Base-by-base conservation (phyloP, 2,888 invertebrate species). In the Stegana nigrithorax region DNA sequence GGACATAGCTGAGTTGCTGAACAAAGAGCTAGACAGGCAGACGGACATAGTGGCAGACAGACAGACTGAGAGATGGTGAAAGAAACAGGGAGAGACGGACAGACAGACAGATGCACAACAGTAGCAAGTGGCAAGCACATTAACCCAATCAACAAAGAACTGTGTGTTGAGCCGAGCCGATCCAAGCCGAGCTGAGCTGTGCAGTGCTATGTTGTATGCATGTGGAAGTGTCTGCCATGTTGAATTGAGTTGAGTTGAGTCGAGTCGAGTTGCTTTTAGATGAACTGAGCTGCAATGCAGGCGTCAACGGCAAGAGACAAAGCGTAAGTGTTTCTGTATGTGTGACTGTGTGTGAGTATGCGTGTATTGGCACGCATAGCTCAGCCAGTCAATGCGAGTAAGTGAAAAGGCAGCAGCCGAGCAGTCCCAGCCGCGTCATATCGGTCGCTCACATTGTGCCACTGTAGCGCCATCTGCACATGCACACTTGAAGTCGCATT, bases 111-210 rank as follows among this genome's bases (percentile, higher is more conserved):
- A 62, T 45, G 60, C 60, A 50, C 39, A 36, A n/a, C 10, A 36
- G 10, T 10, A 8, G 10, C 36, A 36, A 6, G 14, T 5, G 17
- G 8, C 23, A 21, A 21, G 50, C 50, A 50, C 59, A 59, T 58
- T 56, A 60, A 62, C 60, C 55, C 36, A 59, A 36, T 42, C 50
- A 62, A 60, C 58, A 63, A 66, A 65, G 32, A 65, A 72, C 72
- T 73, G 68, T 75, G 72, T 68, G 74, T 68, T 69, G 70, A 67
- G 59, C 74, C 67, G 58, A 67, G 70, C 72, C 69, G 76, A 73
- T 73, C 76, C 72, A 71, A 63, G 69, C 73, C 69, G 75, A 75
- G 75, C 75, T 75, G 71, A 65, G 72, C 72, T 72, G 66, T 72
- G 72, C 71, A 73, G 61, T 67, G 68, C 64, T 62, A 63, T 64